Evolutionary conservation across 2,888 invertebrate species (phyloP).

Genomic region (Gandaritis pyraliata): DNA sequence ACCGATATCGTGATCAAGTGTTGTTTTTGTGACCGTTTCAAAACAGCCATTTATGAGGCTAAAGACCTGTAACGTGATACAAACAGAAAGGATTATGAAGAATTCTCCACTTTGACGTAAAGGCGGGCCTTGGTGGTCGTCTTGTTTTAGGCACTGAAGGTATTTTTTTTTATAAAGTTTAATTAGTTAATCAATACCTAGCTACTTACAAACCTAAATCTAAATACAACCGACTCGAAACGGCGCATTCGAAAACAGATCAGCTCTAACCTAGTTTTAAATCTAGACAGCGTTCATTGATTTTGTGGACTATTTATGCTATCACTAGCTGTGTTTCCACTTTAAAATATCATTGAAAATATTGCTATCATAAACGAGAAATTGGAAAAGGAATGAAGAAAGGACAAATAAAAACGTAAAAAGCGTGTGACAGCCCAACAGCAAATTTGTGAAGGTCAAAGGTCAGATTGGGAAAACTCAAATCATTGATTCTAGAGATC

Average conservation of each 20-base stretch:
- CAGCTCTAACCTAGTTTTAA: conserved; percentile 40
- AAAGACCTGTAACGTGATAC: conserved; percentile 13
- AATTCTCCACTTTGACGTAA: conserved; percentile 6
- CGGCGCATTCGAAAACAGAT: conserved; percentile 34
- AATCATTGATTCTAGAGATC: no score
- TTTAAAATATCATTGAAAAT: background rate
- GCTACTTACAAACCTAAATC: background rate
- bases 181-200: conserved; percentile 3
- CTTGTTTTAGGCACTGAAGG: background rate
- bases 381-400: no score
- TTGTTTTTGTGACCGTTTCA: no score
- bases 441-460: no score
- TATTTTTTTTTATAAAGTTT: no score
- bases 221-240: conserved; percentile 17
- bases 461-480: no score
- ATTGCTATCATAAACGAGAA: no score
- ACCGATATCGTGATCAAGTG: no score
- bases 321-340: background rate
- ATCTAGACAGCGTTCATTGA: conserved; percentile 35
- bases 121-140: conserved; percentile 1
- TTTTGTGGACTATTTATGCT: conserved; percentile 28
- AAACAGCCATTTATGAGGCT: conserved; percentile 16
- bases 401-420: no score
- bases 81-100: conserved; percentile 10
- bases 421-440: no score